phyloP scores from a whole-genome alignment of 2,797 vertebrate species.

The Lemur catta region DNA sequence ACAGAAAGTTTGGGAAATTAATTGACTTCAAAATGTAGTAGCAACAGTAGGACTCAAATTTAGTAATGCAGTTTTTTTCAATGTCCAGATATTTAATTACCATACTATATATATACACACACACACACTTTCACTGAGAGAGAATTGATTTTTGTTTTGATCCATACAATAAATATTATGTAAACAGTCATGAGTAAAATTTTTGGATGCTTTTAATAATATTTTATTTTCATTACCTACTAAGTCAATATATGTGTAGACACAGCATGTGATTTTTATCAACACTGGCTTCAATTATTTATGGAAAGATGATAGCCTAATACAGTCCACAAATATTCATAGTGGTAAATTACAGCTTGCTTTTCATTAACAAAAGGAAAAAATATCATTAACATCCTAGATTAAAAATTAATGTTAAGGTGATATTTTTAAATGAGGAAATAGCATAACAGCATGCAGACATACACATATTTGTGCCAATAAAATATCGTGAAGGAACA shows the following conservation, averaged over 20 bases:
- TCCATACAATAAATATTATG: neutral
- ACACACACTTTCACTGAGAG: neutral
- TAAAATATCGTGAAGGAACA: neutral
- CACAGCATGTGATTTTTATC: neutral
- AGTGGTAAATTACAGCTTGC: neutral
- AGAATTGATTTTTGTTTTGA: neutral
- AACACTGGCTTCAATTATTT: neutral
- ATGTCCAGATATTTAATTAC: neutral
- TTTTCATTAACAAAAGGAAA: neutral
- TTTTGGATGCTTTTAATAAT: neutral
- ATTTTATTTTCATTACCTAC: neutral
- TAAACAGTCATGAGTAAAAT: neutral
- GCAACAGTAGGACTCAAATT: neutral
- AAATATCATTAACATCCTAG: neutral
- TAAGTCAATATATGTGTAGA: neutral
- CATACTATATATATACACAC: no score
- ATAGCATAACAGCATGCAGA: neutral
- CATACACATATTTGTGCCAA: neutral
- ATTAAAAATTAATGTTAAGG: slow-evolving; percentile 15
- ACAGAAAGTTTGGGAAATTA: neutral
- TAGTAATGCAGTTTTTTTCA: neutral
- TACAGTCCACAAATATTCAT: neutral
- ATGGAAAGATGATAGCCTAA: neutral
- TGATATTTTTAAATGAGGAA: neutral
- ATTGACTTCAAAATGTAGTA: neutral